Percentiles rank a stretch among this genome's conserved stretches.
Conservation (phyloP, 2,797 vertebrate genomes). For the Sitta carolinensis region DNA sequence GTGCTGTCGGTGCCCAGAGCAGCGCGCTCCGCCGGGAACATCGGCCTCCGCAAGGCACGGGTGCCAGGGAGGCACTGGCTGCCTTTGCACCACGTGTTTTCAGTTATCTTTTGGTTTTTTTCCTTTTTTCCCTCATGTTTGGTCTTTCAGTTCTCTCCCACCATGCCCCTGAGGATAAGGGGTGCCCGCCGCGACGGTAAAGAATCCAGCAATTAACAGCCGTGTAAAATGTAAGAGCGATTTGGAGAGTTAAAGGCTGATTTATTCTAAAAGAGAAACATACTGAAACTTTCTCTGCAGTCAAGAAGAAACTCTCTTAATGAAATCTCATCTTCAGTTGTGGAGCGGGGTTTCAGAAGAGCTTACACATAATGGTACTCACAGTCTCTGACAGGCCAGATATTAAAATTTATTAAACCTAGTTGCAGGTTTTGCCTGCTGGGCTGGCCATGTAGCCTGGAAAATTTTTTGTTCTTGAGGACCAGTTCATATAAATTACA, state of each 20-base stretch:
- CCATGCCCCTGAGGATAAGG: rapidly evolving
- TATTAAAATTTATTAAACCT: neutral
- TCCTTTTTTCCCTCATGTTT: rapidly evolving
- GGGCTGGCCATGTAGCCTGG: no score
- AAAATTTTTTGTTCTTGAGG: neutral
- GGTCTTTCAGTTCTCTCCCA: neutral
- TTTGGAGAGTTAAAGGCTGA: neutral
- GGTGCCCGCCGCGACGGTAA: rapidly evolving
- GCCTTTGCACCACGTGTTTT: neutral
- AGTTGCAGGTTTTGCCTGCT: neutral
- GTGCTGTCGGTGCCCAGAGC: neutral
- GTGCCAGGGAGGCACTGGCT: neutral
- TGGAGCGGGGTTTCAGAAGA: neutral
- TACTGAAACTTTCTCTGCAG: neutral
- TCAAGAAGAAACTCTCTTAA: neutral
- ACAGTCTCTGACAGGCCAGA: neutral
- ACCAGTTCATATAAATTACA: rapidly evolving
- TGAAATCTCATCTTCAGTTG: neutral
- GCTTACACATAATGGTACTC: neutral
- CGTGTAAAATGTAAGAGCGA: neutral
- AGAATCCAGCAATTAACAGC: neutral
- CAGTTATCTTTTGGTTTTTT: rapidly evolving
- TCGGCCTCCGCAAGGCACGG: neutral
- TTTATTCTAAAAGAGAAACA: neutral
- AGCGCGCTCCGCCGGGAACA: neutral